Base-by-base conservation (phyloP, 1,140 invertebrate species). In the Eurosta solidaginis region DNA sequence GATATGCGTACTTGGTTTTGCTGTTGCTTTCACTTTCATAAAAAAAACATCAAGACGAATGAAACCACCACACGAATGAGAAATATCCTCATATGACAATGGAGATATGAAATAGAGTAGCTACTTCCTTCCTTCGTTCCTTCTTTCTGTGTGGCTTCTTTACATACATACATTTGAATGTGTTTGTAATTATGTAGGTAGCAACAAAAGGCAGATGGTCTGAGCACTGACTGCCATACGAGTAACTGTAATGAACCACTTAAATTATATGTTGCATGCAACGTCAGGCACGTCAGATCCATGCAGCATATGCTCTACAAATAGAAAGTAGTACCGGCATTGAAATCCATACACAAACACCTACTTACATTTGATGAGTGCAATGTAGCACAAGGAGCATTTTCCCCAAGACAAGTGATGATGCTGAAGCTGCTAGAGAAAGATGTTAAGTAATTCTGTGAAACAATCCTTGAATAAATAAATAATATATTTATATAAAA, bases 221-320 rank as follows among this genome's bases (percentile, higher is more conserved):
- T 33, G 27, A 14, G 45, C 4, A 49, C 17, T 49, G 45, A 17
- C 45, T n/a, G n/a, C n/a, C n/a, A n/a, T n/a, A n/a, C n/a, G n/a
- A n/a, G 14, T 12, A 49, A 17, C 17, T 59, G 27, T 33, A 59
- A 59, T 33, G 6, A 59, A 36, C n/a, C 12, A 59, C 29, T 59
- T 36, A 59, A 36, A 59, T 59, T 36, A 59, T 36, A 59, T 59
- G 29, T 59, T 59, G 54, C 54, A 36, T 59, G 54, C 54, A 36
- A 29, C 52, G 14, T 10, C 27, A 59, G 29, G n/a, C 29, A 17
- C n/a, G n/a, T 3, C 27, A 59, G 27, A 14, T 59, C 54, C 54
- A n/a, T 59, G 29, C 29, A 22, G 14, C 54, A 59, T 59, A 3
- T 59, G 25, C 17, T n/a, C n/a, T n/a, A n/a, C n/a, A n/a, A n/a